Evolutionary conservation across 2,113 vertebrate genomes (phyloP).

Genomic region (Phodopus roborovskii): DNA sequence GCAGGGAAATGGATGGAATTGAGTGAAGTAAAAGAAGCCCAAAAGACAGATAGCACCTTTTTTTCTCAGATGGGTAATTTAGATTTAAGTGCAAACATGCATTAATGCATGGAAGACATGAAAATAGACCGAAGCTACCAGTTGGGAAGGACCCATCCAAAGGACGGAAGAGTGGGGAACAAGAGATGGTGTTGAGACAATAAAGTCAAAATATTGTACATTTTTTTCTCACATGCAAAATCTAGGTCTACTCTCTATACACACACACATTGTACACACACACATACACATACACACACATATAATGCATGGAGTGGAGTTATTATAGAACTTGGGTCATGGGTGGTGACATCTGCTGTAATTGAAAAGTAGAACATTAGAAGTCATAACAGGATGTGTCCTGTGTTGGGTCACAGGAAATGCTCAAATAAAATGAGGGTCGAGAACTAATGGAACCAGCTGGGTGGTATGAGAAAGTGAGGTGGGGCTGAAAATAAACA

Average conservation of each 20-base stretch:
- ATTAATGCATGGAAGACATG: not conserved
- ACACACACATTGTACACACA: not conserved
- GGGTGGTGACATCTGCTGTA: not conserved
- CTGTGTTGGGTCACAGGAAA: not conserved
- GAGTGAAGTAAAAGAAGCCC: not conserved
- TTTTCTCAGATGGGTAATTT: not conserved
- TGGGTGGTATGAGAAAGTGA: not conserved
- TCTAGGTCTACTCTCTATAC: not conserved
- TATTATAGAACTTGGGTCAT: not conserved
- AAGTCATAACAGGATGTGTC: not conserved
- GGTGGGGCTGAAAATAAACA: too few species aligned
- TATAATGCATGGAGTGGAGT: not conserved
- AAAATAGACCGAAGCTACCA: not conserved
- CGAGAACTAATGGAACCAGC: not conserved
- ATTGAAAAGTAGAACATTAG: slow-evolving; percentile 1
- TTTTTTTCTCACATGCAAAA: not conserved
- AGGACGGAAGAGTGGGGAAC: not conserved
- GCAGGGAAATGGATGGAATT: not conserved
- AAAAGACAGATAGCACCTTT: not conserved
- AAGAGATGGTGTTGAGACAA: not conserved
- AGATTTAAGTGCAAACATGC: not conserved
- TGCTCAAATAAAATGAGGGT: not conserved
- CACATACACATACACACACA: too few species aligned
- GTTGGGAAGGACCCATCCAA: not conserved
- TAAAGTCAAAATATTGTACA: not conserved